Conservation (phyloP, 2,888 invertebrate species). For the Helobdella robusta region DNA sequence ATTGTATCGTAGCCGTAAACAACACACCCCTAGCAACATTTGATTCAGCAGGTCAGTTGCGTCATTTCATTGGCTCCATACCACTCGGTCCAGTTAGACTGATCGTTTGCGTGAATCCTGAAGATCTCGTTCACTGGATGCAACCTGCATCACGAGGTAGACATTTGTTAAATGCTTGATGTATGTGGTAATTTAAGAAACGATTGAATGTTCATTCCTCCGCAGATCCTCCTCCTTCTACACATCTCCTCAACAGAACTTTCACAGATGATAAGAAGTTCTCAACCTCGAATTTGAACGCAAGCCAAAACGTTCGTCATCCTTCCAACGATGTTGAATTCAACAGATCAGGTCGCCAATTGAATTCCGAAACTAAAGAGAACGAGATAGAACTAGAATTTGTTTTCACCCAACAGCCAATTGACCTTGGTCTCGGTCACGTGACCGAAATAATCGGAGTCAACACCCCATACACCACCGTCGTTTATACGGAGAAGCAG, state of each 20-base stretch:
- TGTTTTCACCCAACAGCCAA: background rate
- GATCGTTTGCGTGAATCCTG: background rate
- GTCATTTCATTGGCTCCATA: slow-evolving; percentile 40
- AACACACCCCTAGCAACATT: slow-evolving; percentile 39
- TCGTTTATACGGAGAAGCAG: slow-evolving; percentile 16
- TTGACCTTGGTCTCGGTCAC: slow-evolving; percentile 24
- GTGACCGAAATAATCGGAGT: slow-evolving; percentile 17
- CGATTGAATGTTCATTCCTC: too few species aligned
- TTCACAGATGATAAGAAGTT: too few species aligned
- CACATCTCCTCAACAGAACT: background rate
- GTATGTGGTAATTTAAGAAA: too few species aligned
- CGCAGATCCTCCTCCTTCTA: background rate
- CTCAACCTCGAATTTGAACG: too few species aligned
- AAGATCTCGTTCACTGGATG: background rate
- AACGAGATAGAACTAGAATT: slow-evolving; percentile 18
- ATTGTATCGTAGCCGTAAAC: slow-evolving; percentile 42
- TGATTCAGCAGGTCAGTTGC: slow-evolving; percentile 38
- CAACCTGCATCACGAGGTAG: background rate
- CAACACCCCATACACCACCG: slow-evolving; percentile 16
- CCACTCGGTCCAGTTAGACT: slow-evolving; percentile 39
- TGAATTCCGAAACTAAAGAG: background rate
- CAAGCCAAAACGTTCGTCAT: background rate
- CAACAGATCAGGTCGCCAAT: too few species aligned
- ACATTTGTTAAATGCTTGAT: too few species aligned
- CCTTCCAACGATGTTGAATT: too few species aligned